Conservation (phyloP, 1,140 invertebrate species). For the Cotesia vestalis region DNA sequence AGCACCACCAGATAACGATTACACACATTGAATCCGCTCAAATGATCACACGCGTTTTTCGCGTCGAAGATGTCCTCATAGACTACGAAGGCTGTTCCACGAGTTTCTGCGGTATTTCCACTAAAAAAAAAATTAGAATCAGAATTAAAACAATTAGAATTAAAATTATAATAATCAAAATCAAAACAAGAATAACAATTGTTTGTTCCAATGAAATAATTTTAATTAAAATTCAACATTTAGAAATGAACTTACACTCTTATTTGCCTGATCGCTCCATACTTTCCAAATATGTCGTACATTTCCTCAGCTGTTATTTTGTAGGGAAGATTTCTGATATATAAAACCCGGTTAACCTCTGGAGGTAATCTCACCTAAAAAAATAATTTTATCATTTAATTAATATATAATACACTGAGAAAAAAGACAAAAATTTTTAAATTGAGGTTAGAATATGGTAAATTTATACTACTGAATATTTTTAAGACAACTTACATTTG, state of each 20-base stretch:
- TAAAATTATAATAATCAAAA: no score
- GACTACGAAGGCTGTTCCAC: slow-evolving; percentile 98
- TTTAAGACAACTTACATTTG: slow-evolving; percentile 66
- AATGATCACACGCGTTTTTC: slow-evolving; percentile 99
- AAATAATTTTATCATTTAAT: slow-evolving; percentile 34
- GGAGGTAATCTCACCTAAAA: slow-evolving; percentile 93
- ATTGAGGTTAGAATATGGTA: slow-evolving; percentile 2
- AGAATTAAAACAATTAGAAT: no score
- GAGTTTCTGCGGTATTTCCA: slow-evolving; percentile 96
- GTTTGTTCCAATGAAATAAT: no score
- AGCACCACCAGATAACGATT: slow-evolving; percentile 98
- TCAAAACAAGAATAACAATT: no score
- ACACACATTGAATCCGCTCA: slow-evolving; percentile 99
- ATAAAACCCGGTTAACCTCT: slow-evolving; percentile 97
- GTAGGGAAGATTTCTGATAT: slow-evolving; percentile 97
- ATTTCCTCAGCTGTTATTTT: slow-evolving; percentile 99
- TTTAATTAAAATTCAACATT: not conserved
- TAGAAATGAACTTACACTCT: slow-evolving; percentile 82
- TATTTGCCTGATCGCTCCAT: slow-evolving; percentile 98
- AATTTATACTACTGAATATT: slow-evolving; percentile 25
- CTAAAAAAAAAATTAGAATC: slow-evolving; percentile 62
- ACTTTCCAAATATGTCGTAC: slow-evolving; percentile 99
- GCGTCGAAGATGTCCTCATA: slow-evolving; percentile 99
- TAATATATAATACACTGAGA: slow-evolving; percentile 34
- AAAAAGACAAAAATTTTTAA: slow-evolving; percentile 1